Evolutionary conservation across 2,113 vertebrate species (phyloP).

Genomic region (Calonectris borealis): DNA sequence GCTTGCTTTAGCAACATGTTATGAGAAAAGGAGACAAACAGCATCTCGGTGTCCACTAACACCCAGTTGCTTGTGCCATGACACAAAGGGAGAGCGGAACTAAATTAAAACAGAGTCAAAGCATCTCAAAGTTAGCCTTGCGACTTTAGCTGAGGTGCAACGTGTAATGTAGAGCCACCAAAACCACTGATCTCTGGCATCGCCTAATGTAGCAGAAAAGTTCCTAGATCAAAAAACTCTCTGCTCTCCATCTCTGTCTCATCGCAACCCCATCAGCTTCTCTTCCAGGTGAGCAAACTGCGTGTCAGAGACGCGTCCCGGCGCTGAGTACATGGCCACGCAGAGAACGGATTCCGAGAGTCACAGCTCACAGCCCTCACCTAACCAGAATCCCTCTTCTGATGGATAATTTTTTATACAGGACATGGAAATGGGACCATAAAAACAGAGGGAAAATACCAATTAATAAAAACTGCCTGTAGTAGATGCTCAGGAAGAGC

Average conservation of each 20-base stretch:
- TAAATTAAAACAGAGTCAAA: neutral
- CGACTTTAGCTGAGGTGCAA: neutral
- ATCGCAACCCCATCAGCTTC: neutral
- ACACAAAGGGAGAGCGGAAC: neutral
- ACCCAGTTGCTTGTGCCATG: neutral
- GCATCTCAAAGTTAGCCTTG: neutral
- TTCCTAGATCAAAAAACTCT: neutral
- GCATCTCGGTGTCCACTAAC: neutral
- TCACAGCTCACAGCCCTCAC: neutral
- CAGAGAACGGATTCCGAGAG: neutral
- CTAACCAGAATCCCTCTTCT: neutral
- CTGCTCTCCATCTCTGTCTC: neutral
- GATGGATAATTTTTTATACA: neutral
- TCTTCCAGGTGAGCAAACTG: neutral
- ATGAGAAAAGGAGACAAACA: neutral
- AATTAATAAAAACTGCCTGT: neutral
- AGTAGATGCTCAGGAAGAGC: neutral
- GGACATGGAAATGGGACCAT: no score
- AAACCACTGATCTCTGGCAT: neutral
- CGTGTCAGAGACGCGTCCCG: neutral
- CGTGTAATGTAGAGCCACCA: fast-evolving
- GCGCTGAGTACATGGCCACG: fast-evolving
- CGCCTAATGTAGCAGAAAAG: neutral
- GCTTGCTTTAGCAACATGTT: neutral
- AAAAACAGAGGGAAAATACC: neutral